Base-by-base conservation (phyloP, 2,888 invertebrate species). In the Hyles lineata region DNA sequence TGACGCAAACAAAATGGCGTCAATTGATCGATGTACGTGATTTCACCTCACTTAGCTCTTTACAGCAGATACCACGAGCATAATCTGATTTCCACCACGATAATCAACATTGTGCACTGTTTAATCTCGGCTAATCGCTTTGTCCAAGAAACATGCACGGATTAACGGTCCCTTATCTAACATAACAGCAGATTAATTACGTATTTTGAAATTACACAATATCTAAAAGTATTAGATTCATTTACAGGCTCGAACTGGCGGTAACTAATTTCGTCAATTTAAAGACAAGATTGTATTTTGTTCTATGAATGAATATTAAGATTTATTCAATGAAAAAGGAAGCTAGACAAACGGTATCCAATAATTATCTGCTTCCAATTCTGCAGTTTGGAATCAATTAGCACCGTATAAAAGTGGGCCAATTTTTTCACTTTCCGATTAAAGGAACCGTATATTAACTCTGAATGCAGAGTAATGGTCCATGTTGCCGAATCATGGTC, bases 111-210 rank as follows among this genome's bases (percentile, higher is more conserved):
- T 72, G 70, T 59, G 71, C 58, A 71, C 43, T 50, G 25, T 74
- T 59, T 83, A 81, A 82, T 81, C 77, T 78, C 43, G 17, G 72
- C 74, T 83, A 81, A 83, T 82, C 83, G 76, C 73, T 70, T 72
- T 74, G 60, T 73, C 74, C 75, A 81, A 79, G 77, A 75, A 79
- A 67, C 60, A 60, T 35, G 71, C 21, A 72, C 71, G 76, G 75
- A 78, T 80, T 74, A 79, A 73, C 72, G 70, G 74, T 70, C 77
- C 77, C 78, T 77, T 77, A 74, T 71, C 71, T 29, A 70, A 67
- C 17, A 50, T 58, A 61, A 50, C 62, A 43, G 3, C 35, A 55
- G 29, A 71, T 52, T 72, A 63, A 71, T 71, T 21, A 52, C 21
- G 43, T 21, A 8, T 35, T 25, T n/a, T 69, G 62, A 32, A 25